Evolutionary conservation across 2,113 vertebrate genomes (phyloP), one percentile per base, ranked within the genome.

Genomic region (Apteryx owenii): DNA sequence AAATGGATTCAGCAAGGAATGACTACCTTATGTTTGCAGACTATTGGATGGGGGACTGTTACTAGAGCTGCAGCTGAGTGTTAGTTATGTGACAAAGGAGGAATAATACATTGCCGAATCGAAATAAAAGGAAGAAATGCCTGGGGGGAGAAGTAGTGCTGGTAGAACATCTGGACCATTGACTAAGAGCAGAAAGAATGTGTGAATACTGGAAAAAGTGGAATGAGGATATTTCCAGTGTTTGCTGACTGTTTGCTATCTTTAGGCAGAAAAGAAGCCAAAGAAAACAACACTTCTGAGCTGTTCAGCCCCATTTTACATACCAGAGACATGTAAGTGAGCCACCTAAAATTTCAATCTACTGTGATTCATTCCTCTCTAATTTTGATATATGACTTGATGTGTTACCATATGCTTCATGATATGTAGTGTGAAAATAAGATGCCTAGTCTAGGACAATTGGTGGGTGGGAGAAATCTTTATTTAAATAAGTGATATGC

Each of bases 291-390:
- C 19, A 72, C 3, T 90, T 79, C 65, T 91, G 16, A 86, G 40
- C 10, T 70, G 10, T 10, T 71, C 25, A 76, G 42, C 1, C 23
- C 6, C 15, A 29, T 90, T 94, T 87, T 89, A 19, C 61, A 61
- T 84, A 61, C 46, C 22, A 71, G 31, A 79, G 26, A 36, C 10
- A 36, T 46, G 51, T 42, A 84, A 93, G 26, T 48, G 40, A 96
- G 10, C 26, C 19, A 90, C 65, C 14, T 44, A 87, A 87, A 78
- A 64, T 84, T 86, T 92, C 40, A 76, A 14, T 50, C 61, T 84
- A n/a, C 38, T 93, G 2, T 94, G 90, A 90, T 69, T 95, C 95
- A 90, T 92, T 48, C 14, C 17, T 65, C 28, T 86, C 56, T 89
- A 51, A 84, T 81, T 94, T 94, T 79, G 65, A 81, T 84, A 26